These are phyloP conservation scores for Haliclystus octoradiatus DNA, from an alignment of 30 jellyfish, hydroid and myxozoan species.

Conservation along the genomic window DNA sequence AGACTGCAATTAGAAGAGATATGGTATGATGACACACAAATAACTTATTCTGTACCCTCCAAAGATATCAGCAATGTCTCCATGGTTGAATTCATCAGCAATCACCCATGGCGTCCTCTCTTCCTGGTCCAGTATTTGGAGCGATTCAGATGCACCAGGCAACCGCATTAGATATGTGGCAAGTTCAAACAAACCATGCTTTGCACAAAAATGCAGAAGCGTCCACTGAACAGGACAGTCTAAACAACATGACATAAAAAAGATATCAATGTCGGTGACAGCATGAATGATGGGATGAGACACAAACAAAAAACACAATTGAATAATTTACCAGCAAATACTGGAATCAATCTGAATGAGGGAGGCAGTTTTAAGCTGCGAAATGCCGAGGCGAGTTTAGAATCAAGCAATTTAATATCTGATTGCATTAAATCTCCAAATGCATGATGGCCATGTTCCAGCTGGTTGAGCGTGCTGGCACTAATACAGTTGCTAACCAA, in stretches of 20 bases:
- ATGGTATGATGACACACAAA: neutral
- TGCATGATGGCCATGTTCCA: slow-evolving; percentile 24
- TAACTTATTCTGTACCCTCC: slow-evolving; percentile 44
- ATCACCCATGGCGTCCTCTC: slow-evolving; percentile 65
- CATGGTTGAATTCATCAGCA: slow-evolving; percentile 34
- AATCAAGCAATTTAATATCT: slow-evolving; percentile 27
- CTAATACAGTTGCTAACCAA: slow-evolving; percentile 49
- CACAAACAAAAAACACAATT: no score
- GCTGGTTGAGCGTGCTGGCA: slow-evolving; percentile 44
- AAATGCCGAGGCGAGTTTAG: slow-evolving; percentile 38
- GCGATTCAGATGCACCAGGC: slow-evolving; percentile 56
- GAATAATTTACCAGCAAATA: slow-evolving; percentile 2
- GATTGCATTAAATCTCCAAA: slow-evolving; percentile 15
- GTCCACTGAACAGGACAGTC: slow-evolving; percentile 35
- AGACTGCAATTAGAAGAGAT: neutral
- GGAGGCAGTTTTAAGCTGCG: slow-evolving; percentile 12
- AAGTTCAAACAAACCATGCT: slow-evolving; percentile 33
- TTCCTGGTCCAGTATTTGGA: slow-evolving; percentile 26
- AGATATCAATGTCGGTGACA: no score
- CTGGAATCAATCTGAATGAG: slow-evolving; percentile 25
- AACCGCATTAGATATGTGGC: slow-evolving; percentile 47
- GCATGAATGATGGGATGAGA: neutral
- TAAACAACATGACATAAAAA: no score
- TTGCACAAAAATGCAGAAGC: slow-evolving; percentile 87
- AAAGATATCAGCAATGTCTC: slow-evolving; percentile 45